These are phyloP conservation scores for Aspidiotus destructor DNA, from an alignment of 2,888 invertebrate species.

Conservation along the genomic window DNA sequence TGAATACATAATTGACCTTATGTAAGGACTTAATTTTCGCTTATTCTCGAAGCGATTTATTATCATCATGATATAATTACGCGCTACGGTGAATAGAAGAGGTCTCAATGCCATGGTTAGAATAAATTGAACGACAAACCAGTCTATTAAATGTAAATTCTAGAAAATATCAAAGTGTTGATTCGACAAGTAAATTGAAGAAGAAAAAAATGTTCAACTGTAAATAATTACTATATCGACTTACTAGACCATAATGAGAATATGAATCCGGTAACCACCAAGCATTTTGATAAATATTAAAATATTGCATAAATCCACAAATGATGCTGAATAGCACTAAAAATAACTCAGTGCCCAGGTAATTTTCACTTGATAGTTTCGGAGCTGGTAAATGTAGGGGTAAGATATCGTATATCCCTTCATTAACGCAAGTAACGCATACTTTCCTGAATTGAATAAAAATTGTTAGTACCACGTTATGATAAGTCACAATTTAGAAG, in stretches of 20 bases:
- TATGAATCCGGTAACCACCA: slow-evolving; percentile 97
- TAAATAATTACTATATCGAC: background rate
- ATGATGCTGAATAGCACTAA: slow-evolving; percentile 21
- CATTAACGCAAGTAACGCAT: slow-evolving; percentile 22
- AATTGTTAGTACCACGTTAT: background rate
- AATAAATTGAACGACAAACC: slow-evolving; percentile 74
- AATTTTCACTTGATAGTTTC: slow-evolving; percentile 10
- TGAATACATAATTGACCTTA: slow-evolving; percentile 8
- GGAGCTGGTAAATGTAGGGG: slow-evolving; percentile 27
- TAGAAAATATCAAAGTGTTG: slow-evolving; percentile 47
- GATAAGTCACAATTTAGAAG: background rate
- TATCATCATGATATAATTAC: slow-evolving; percentile 24
- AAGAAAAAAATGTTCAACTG: slow-evolving; percentile 14
- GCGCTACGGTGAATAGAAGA: slow-evolving; percentile 17
- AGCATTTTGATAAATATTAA: slow-evolving; percentile 88
- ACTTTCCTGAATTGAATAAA: slow-evolving; percentile 8
- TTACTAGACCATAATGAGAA: slow-evolving; percentile 33
- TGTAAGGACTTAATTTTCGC: slow-evolving; percentile 17
- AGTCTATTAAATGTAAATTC: slow-evolving; percentile 92
- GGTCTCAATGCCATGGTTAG: slow-evolving; percentile 55
- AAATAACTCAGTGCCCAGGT: slow-evolving; percentile 10
- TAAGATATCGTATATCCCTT: slow-evolving; percentile 17
- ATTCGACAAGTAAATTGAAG: slow-evolving; percentile 13
- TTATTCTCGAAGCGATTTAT: slow-evolving; percentile 23
- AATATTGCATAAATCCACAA: slow-evolving; percentile 64